Evolutionary conservation across 2,888 invertebrate species (phyloP).

Genomic region (Entomobrya proxima): DNA sequence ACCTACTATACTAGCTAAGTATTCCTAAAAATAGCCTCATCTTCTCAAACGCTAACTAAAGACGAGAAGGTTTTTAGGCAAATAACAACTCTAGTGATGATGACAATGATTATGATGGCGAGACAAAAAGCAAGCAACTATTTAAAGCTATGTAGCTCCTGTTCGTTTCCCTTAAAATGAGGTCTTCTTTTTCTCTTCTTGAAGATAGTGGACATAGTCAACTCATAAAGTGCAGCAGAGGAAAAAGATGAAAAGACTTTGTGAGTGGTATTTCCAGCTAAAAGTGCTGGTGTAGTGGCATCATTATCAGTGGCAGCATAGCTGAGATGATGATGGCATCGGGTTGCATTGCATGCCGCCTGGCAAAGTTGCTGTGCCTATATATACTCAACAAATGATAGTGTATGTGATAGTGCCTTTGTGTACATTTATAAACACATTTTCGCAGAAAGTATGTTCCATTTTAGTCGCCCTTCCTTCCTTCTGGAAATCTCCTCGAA

Average conservation of each 20-base stretch:
- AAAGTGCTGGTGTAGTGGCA: too few relatives aligned
- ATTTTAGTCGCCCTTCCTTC: slow-evolving; percentile 13
- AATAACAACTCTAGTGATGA: neutral
- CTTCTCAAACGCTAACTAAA: neutral
- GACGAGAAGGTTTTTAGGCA: neutral
- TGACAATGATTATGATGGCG: neutral
- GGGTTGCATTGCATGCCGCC: neutral
- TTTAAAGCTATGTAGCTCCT: neutral
- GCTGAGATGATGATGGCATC: neutral
- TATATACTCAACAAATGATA: too few relatives aligned
- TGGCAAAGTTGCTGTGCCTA: neutral
- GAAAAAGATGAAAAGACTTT: too few relatives aligned
- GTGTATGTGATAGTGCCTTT: too few relatives aligned
- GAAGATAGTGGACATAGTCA: neutral
- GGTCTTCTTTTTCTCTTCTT: neutral
- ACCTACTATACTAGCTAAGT: neutral
- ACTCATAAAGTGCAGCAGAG: slow-evolving; percentile 6
- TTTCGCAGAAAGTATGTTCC: slow-evolving; percentile 4
- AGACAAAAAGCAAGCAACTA: neutral
- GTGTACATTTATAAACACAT: slow-evolving; percentile 3
- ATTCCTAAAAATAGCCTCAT: neutral
- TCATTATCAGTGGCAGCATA: too few relatives aligned
- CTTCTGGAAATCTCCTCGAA: neutral
- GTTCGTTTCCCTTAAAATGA: neutral
- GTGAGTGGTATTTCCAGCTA: neutral